Conservation (phyloP, 2,888 invertebrate genomes). For the Chymomyza caudatula region DNA sequence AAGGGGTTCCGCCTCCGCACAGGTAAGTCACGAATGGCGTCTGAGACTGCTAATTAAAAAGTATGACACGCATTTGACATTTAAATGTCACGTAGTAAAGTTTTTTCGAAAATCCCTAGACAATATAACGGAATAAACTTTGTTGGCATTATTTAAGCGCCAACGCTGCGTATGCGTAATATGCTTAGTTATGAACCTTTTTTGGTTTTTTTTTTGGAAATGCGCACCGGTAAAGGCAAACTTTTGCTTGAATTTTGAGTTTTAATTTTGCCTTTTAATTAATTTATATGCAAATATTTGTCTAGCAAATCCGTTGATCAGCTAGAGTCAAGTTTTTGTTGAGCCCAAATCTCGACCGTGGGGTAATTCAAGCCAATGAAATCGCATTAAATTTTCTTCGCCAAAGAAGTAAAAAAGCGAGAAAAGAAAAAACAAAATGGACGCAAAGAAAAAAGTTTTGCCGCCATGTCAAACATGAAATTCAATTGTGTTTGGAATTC, state of each 20-base stretch:
- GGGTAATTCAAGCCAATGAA: constrained; percentile 50
- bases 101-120: background rate
- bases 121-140: background rate
- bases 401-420: background rate
- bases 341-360: constrained; percentile 11
- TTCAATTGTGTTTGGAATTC: constrained; percentile 63
- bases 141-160: no score
- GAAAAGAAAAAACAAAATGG: no score
- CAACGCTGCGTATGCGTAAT: background rate
- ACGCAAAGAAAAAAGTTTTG: no score
- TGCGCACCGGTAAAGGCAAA: background rate
- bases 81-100: background rate
- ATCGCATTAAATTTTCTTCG: constrained; percentile 60
- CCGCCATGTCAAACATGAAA: constrained; percentile 63
- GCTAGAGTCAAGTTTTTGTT: background rate
- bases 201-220: background rate
- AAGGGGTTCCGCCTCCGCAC: background rate
- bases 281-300: constrained; percentile 57
- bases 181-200: background rate
- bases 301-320: constrained; percentile 32
- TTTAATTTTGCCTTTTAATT: constrained; percentile 29
- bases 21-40: background rate
- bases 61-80: background rate
- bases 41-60: background rate
- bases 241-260: constrained; percentile 14